Base-by-base conservation (phyloP, 2,113 vertebrate species). In the Phyllostomus hastatus region DNA sequence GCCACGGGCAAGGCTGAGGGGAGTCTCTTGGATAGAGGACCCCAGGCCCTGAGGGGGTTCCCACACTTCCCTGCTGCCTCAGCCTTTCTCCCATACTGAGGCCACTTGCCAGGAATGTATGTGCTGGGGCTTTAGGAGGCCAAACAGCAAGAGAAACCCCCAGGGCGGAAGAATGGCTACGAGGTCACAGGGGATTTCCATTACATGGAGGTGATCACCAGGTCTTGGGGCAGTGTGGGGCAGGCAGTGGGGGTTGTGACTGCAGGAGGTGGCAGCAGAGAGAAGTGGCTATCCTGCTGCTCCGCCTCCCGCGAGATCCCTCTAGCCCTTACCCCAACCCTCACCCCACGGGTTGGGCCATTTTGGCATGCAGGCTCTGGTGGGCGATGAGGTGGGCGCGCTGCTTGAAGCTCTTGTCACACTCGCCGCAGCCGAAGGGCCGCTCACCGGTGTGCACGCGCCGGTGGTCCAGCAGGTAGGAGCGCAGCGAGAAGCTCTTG, bases 391-490 rank as follows among this genome's bases (percentile, higher is more conserved):
- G 97, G 87, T 98, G 97, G 1, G 97, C 97, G 0, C 97, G 97
- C 91, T 98, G 97, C 95, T 97, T 98, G 75, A 98, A 98, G 83
- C 97, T 96, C 97, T 98, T 97, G 91, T 97, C 97, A 2, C 97
- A 98, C 57, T 95, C 97, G 0, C 93, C 93, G 1, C 97, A 98
- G 95, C 97, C 86, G 3, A 98, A 98, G 28, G 97, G 97, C 64
- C 97, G 95, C 93, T 98, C 97, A 5, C 97, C 97, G 0, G 97
- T 98, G 94, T 98, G 97, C 86, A 98, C 97, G 0, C 97, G 97
- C 87, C 95, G 94, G 95, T 98, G 97, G 94, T 97, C 97, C 86
- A 97, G 94, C 91, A 98, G 91, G 89, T 98, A 98, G 73, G 97
- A 97, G 89, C 97, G 97, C 82, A 98, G 91, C 0, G 97, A 97